Base-by-base conservation (phyloP, 2,888 invertebrate genomes). In the Drosophila formosana region DNA sequence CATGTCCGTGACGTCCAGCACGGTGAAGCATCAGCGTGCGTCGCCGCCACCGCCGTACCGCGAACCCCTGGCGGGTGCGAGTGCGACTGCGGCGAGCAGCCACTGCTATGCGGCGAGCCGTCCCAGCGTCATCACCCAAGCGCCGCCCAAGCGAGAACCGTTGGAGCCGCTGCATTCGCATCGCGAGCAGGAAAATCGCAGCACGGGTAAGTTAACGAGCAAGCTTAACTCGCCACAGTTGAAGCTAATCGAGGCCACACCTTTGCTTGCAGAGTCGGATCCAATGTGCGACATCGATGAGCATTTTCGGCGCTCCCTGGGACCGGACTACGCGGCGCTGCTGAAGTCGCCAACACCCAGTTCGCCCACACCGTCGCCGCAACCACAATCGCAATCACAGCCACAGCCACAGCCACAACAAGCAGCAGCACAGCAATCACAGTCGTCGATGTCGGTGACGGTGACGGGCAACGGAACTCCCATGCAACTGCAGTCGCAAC, bases 271-370 rank as follows among this genome's bases (percentile, higher is more conserved):
- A 95, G 96, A 95, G 88, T 94, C 95, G 41, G 94, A 95, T 91
- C 95, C 95, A 11, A 95, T 95, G 94, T 96, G 97, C 92, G 98
- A 98, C 62, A 98, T 98, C 89, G 98, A 98, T 93, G 98, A 98
- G 91, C 98, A 98, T 93, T 98, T 98, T 93, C 94, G 98, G 63
- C 95, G 98, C 72, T 98, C 98, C 1, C 94, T 98, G 73, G 98
- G 98, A 64, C 95, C 96, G 81, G 95, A 96, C 91, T 96, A 96
- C 93, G 94, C 95, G 92, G 94, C 94, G 69, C 93, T 96, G 52
- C 95, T 95, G 53, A 91, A 90, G 62, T 90, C 91, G 45, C 90
- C 91, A 50, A 90, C 90, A 9, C 83, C 88, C 55, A 87, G 80
- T 49, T 86, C 89, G 72, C 86, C 90, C 49, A 80, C 90, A 66